A percentile compares a stretch with the other conserved stretches of the same genome.
These are phyloP conservation scores for Eucera pruinosa DNA, from an alignment of 2,888 invertebrate species.

Conservation along the genomic window DNA sequence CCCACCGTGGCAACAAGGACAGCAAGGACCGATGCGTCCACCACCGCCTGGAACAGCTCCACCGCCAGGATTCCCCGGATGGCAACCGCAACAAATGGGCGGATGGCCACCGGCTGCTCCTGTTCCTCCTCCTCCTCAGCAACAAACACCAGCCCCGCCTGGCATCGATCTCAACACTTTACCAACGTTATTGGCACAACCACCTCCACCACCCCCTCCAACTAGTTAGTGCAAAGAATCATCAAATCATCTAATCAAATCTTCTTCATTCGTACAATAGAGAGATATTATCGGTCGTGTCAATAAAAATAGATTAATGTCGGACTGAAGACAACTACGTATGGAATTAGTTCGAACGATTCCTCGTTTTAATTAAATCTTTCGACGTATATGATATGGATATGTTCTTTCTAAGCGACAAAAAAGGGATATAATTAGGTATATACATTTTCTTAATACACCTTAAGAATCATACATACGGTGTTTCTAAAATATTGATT, in stretches of 20 bases:
- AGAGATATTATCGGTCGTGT: constrained; percentile 41
- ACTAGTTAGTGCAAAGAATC: constrained; percentile 79
- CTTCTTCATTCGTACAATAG: constrained; percentile 54
- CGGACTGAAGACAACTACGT: constrained; percentile 22
- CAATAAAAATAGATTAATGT: constrained; percentile 48
- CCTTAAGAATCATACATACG: constrained; percentile 13
- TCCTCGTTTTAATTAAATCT: constrained; percentile 27
- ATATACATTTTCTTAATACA: constrained; percentile 27
- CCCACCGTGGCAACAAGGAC: constrained; percentile 81
- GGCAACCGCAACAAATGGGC: constrained; percentile 79
- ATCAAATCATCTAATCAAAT: constrained; percentile 37
- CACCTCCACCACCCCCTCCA: constrained; percentile 89
- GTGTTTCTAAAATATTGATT: constrained; percentile 13
- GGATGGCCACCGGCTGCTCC: constrained; percentile 82
- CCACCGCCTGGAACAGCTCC: constrained; percentile 83
- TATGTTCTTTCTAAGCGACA: constrained; percentile 14
- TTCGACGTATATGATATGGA: constrained; percentile 9
- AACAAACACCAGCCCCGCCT: constrained; percentile 83
- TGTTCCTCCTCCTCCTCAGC: constrained; percentile 86
- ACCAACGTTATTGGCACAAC: constrained; percentile 87
- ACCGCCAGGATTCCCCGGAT: constrained; percentile 79
- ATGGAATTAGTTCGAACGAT: constrained; percentile 25
- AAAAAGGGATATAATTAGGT: constrained; percentile 11
- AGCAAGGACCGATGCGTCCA: constrained; percentile 80
- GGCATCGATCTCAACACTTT: constrained; percentile 86